phyloP scores from a whole-genome alignment of 1,140 invertebrate species.

The Muscidifurax raptorellus region DNA sequence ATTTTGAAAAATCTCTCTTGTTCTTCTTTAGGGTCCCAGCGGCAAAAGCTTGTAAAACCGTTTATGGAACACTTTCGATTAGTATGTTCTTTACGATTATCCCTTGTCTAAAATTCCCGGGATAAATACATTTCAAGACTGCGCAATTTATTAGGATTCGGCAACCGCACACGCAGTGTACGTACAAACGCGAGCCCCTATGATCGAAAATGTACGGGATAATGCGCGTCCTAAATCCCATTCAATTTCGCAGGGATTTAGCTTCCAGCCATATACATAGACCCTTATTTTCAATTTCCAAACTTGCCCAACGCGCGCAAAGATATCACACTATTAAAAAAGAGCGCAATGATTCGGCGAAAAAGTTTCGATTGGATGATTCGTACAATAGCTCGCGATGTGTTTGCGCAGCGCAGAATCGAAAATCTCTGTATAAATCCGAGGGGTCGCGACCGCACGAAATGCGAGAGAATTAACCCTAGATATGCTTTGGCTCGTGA shows the following conservation, averaged over 20 bases:
- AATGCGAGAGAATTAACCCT: constrained; percentile 19
- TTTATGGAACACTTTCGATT: constrained; percentile 1
- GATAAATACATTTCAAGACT: background rate
- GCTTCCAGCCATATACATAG: background rate
- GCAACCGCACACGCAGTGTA: background rate
- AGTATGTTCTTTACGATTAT: background rate
- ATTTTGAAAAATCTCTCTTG: no score
- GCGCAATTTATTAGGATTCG: background rate
- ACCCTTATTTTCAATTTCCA: constrained; percentile 16
- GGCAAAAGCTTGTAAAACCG: no score
- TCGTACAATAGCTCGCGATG: no score
- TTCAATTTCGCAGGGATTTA: constrained; percentile 40
- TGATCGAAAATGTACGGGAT: background rate
- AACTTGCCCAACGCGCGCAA: background rate
- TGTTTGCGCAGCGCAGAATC: no score
- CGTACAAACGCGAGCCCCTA: background rate
- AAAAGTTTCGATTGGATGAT: background rate
- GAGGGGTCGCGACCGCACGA: background rate
- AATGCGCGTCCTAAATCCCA: constrained; percentile 17
- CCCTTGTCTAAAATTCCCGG: background rate
- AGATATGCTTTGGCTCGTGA: background rate
- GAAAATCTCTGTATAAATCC: no score
- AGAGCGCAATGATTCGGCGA: background rate
- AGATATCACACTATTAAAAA: background rate
- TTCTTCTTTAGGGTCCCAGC: no score